Percentiles rank a stretch among this genome's conserved stretches.
Evolutionary conservation across 1,140 invertebrate genomes (phyloP).

Genomic region (Acromyrmex charruanus): DNA sequence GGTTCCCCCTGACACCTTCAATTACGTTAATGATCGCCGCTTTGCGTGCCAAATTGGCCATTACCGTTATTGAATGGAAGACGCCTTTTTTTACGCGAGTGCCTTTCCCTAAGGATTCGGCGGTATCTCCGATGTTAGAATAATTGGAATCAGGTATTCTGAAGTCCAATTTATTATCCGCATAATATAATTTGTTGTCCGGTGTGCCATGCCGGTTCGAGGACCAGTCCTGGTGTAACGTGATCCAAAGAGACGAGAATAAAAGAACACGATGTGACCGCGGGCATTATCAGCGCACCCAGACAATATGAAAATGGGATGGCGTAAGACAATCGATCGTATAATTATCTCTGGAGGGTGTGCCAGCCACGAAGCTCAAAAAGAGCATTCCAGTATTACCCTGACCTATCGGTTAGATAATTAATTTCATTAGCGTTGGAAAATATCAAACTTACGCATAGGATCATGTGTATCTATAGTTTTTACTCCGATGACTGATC

Average conservation of each 20-base stretch:
- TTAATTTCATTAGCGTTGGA: conserved; percentile 42
- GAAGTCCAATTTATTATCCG: conserved; percentile 51
- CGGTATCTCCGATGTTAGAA: conserved; percentile 11
- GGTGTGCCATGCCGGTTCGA: neutral
- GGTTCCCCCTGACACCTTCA: conserved; percentile 27
- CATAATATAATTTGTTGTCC: conserved; percentile 28
- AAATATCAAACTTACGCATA: neutral
- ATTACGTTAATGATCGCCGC: conserved; percentile 67
- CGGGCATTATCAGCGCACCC: neutral
- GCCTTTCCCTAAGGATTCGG: conserved; percentile 25
- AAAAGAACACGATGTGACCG: neutral
- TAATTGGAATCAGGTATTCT: conserved; percentile 30
- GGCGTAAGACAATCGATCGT: conserved; percentile 61
- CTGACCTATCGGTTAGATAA: conserved; percentile 38
- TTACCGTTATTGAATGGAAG: conserved; percentile 62
- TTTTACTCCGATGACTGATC: neutral
- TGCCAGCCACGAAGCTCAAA: conserved; percentile 11
- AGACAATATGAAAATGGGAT: conserved; percentile 61
- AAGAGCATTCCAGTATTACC: conserved; percentile 13
- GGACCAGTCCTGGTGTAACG: neutral
- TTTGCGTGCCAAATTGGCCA: conserved; percentile 63
- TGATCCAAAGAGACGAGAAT: neutral
- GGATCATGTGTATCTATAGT: neutral
- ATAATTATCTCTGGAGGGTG: conserved; percentile 65
- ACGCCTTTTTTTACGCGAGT: conserved; percentile 30